Percentiles rank a stretch among this genome's conserved stretches.
Conservation (phyloP, 2,888 invertebrate genomes). For the Ferdinandea cuprea region DNA sequence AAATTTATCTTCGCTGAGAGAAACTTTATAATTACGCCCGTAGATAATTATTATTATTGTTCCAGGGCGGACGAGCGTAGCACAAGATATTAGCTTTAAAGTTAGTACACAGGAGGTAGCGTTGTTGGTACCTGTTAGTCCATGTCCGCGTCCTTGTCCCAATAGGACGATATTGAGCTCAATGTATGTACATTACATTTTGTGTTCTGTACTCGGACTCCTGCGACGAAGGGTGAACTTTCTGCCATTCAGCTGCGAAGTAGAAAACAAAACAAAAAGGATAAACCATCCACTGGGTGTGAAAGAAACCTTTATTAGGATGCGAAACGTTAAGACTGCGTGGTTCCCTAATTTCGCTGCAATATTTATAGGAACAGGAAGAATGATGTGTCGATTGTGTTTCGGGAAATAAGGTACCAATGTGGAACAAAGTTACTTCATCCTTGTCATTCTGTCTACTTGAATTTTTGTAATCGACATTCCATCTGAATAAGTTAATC, state of each 20-base stretch:
- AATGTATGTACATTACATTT: constrained; percentile 38
- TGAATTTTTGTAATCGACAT: constrained; percentile 51
- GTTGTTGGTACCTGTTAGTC: constrained; percentile 20
- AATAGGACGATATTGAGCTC: constrained; percentile 41
- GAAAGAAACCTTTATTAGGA: constrained; percentile 11
- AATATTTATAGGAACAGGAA: constrained; percentile 16
- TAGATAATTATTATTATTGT: constrained; percentile 61
- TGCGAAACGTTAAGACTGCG: constrained; percentile 29
- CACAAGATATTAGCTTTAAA: constrained; percentile 2
- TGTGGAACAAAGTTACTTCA: neutral
- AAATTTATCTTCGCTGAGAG: constrained; percentile 53
- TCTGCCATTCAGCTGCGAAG: constrained; percentile 9
- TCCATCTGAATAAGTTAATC: constrained; percentile 59
- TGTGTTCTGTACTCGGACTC: constrained; percentile 1
- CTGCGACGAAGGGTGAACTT: constrained; percentile 24
- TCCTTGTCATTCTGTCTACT: constrained; percentile 21
- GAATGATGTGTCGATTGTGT: constrained; percentile 6
- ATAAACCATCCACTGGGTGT: neutral
- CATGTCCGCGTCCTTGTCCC: constrained; percentile 27
- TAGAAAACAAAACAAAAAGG: neutral
- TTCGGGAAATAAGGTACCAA: neutral
- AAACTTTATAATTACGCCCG: constrained; percentile 63
- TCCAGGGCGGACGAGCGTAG: constrained; percentile 7
- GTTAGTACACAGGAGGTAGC: no score
- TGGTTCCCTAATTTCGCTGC: constrained; percentile 21